Evolutionary conservation across 92 coral and sea anemone species (phyloP).

Genomic region (Nematostella vectensis): DNA sequence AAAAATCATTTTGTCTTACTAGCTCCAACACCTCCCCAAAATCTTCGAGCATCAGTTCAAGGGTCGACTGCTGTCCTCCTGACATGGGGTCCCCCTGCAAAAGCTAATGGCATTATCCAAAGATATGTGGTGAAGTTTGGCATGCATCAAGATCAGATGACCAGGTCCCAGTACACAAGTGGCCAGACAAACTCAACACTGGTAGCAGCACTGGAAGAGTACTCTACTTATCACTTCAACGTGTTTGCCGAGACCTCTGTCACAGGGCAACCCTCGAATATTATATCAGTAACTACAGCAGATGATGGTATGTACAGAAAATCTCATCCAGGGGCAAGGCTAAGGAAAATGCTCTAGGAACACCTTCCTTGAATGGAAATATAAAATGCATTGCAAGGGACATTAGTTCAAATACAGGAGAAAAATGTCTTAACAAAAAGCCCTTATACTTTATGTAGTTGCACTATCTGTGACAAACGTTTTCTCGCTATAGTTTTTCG

Average conservation of each 20-base stretch:
- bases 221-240: conserved; percentile 31
- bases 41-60: conserved; percentile 16
- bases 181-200: neutral
- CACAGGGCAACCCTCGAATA: conserved; percentile 33
- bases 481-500: too few relatives aligned
- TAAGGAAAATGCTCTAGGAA: too few relatives aligned
- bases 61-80: conserved; percentile 25
- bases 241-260: conserved; percentile 49
- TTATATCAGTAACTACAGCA: conserved; percentile 26
- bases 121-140: conserved; percentile 46
- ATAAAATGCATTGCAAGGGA: too few relatives aligned
- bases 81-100: conserved; percentile 29
- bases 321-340: too few relatives aligned
- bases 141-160: conserved; percentile 7
- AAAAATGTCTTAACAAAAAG: too few relatives aligned
- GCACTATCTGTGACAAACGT: too few relatives aligned
- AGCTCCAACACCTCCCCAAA: conserved; percentile 53
- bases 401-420: too few relatives aligned
- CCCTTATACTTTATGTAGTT: too few relatives aligned
- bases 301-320: conserved; percentile 68
- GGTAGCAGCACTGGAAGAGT: conserved; percentile 27
- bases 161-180: neutral
- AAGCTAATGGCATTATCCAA: conserved; percentile 32
- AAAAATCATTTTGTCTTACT: too few relatives aligned
- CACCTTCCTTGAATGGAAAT: too few relatives aligned